Evolutionary conservation across 2,797 vertebrate genomes (phyloP).

Genomic region (Chanos chanos): DNA sequence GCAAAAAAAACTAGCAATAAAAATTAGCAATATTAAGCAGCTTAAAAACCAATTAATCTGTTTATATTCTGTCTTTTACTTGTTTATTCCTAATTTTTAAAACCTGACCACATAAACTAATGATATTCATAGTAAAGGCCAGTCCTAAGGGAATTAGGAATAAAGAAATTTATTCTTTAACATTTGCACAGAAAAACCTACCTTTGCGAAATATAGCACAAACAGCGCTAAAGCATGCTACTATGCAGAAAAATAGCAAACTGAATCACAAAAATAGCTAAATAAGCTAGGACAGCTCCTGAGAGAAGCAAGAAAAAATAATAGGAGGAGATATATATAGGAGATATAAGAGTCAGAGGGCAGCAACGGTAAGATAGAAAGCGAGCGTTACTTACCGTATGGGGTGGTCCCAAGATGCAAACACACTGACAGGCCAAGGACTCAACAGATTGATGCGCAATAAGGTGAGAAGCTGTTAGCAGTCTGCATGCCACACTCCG

Average conservation of each 20-base stretch:
- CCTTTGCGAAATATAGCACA: too few species aligned
- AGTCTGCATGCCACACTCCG: slow-evolving; percentile 84
- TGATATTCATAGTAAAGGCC: not conserved
- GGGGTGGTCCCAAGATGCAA: slow-evolving; percentile 73
- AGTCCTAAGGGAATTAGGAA: slow-evolving; percentile 4
- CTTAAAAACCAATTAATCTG: not conserved
- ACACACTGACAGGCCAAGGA: slow-evolving; percentile 80
- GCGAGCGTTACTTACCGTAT: slow-evolving; percentile 89
- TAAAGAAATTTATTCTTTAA: too few species aligned
- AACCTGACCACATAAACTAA: not conserved
- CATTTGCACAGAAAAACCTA: too few species aligned
- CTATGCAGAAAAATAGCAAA: slow-evolving; percentile 29
- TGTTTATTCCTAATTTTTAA: not conserved
- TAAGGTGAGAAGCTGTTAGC: slow-evolving; percentile 98
- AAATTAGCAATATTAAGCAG: too few species aligned
- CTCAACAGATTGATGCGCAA: slow-evolving; percentile 84
- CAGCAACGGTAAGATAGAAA: slow-evolving; percentile 66
- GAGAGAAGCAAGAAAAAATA: slow-evolving; percentile 38
- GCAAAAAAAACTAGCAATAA: too few species aligned
- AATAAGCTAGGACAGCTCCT: too few species aligned
- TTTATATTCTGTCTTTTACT: not conserved
- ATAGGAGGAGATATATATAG: slow-evolving; percentile 24
- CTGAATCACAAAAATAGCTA: slow-evolving; percentile 16
- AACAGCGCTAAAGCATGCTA: slow-evolving; percentile 11
- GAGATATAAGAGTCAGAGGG: slow-evolving; percentile 36